These are phyloP conservation scores for Anguilla pacifica DNA, from an alignment of 2,797 vertebrate genomes.

Conservation along the genomic window DNA sequence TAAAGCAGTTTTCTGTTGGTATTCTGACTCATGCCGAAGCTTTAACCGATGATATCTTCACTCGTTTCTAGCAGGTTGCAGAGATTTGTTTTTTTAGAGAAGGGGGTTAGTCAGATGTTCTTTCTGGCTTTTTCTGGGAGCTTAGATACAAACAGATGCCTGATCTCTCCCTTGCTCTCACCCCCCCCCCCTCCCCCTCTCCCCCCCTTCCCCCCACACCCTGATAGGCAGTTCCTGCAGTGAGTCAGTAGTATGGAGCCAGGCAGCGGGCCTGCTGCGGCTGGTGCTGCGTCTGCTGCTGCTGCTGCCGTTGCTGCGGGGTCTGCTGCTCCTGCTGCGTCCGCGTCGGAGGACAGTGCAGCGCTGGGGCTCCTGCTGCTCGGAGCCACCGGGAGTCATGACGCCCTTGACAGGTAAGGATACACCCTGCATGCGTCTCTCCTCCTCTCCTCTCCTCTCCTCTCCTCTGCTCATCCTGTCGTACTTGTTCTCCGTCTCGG, in stretches of 20 bases:
- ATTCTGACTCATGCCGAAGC: neutral
- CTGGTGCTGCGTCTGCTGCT: constrained; percentile 52
- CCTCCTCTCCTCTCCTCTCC: neutral
- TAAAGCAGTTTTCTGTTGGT: neutral
- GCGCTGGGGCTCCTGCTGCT: constrained; percentile 67
- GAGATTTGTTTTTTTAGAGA: neutral
- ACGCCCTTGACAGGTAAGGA: constrained; percentile 75
- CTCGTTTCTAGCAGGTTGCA: neutral
- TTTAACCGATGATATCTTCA: neutral
- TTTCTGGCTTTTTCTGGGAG: neutral
- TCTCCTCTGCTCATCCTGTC: neutral
- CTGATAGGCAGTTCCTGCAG: constrained; percentile 71
- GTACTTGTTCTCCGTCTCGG: constrained; percentile 19
- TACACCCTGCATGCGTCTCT: constrained; percentile 18
- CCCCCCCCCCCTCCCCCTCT: constrained; percentile 42
- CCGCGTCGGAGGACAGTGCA: constrained; percentile 59
- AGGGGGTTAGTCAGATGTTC: neutral
- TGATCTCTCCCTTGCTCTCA: constrained; percentile 47
- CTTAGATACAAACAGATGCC: constrained; percentile 13
- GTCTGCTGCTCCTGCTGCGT: constrained; percentile 69
- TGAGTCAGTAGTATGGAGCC: constrained; percentile 77
- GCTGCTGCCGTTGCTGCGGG: constrained; percentile 72
- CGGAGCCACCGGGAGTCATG: constrained; percentile 71
- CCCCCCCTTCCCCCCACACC: constrained; percentile 37
- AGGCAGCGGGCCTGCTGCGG: constrained; percentile 75